These are phyloP conservation scores for Coilia nasus DNA, from an alignment of 2,797 vertebrate species.

Conservation along the genomic window DNA sequence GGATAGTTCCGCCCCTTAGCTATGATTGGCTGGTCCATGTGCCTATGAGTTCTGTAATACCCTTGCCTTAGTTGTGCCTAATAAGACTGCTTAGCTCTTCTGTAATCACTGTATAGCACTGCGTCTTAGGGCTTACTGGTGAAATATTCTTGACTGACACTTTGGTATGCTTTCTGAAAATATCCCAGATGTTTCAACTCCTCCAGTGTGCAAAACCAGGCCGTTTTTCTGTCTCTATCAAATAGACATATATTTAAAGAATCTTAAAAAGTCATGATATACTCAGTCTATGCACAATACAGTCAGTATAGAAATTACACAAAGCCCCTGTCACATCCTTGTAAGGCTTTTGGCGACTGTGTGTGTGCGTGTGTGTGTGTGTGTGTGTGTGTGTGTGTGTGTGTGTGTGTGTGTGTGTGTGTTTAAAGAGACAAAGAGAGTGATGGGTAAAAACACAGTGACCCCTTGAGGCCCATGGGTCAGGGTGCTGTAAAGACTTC, in stretches of 20 bases:
- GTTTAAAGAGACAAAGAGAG: background rate
- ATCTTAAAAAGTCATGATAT: background rate
- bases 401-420: too few relatives aligned
- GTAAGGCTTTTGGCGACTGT: background rate
- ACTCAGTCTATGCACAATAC: background rate
- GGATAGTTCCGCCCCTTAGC: too few relatives aligned
- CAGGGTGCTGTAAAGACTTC: background rate
- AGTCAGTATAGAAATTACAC: background rate
- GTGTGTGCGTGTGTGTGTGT: background rate
- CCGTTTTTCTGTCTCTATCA: background rate
- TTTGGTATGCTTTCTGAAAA: background rate
- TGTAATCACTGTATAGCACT: too few relatives aligned
- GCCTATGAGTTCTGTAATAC: too few relatives aligned
- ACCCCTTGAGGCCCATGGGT: background rate
- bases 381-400: too few relatives aligned
- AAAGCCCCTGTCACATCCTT: background rate
- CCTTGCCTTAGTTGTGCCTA: too few relatives aligned
- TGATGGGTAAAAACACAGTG: background rate
- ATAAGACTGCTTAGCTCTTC: too few relatives aligned
- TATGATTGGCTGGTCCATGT: too few relatives aligned
- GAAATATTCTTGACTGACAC: background rate
- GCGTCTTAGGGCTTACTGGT: too few relatives aligned
- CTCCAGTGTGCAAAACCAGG: background rate
- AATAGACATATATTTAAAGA: background rate
- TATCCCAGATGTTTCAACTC: background rate